A percentile compares a stretch with the other conserved stretches of the same genome.
These are phyloP conservation scores for Cheilosia vernalis DNA, from an alignment of 2,888 invertebrate genomes.

Conservation along the genomic window DNA sequence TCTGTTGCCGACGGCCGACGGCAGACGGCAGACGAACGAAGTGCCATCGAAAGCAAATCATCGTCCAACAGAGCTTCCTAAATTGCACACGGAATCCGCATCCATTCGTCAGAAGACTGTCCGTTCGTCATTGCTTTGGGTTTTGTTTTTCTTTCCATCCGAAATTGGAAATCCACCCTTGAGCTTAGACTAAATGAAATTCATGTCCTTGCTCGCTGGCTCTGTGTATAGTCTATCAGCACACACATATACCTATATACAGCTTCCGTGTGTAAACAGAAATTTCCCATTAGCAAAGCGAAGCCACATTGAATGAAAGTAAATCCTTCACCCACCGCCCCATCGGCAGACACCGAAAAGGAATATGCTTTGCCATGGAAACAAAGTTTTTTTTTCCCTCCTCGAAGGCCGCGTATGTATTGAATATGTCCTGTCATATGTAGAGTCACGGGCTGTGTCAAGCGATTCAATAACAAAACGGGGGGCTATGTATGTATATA, in stretches of 20 bases:
- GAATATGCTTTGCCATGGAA: constrained; percentile 68
- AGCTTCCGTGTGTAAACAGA: constrained; percentile 58
- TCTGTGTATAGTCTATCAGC: constrained; percentile 21
- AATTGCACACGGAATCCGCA: constrained; percentile 67
- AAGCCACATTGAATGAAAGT: constrained; percentile 67
- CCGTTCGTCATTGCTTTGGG: constrained; percentile 16
- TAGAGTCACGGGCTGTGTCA: constrained; percentile 24
- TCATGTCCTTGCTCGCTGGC: constrained; percentile 30
- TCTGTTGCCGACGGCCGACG: constrained; percentile 71
- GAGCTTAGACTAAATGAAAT: constrained; percentile 54
- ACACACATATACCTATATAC: constrained; percentile 31
- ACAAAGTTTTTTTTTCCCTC: constrained; percentile 69
- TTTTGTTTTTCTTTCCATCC: constrained; percentile 9
- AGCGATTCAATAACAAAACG: constrained; percentile 35
- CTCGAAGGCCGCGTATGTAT: constrained; percentile 58
- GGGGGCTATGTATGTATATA: constrained; percentile 31
- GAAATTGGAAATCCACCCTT: constrained; percentile 61
- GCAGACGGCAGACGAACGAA: constrained; percentile 27
- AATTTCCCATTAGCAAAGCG: constrained; percentile 72
- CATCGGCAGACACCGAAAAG: constrained; percentile 16
- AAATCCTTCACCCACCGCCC: constrained; percentile 58
- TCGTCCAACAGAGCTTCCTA: constrained; percentile 57
- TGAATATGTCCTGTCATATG: constrained; percentile 26
- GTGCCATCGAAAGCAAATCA: constrained; percentile 69
- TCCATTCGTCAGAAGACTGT: constrained; percentile 67